A percentile compares a stretch with the other conserved stretches of the same genome.
Evolutionary conservation across 2,888 invertebrate species (phyloP).

Genomic region (Pinctada fucata): DNA sequence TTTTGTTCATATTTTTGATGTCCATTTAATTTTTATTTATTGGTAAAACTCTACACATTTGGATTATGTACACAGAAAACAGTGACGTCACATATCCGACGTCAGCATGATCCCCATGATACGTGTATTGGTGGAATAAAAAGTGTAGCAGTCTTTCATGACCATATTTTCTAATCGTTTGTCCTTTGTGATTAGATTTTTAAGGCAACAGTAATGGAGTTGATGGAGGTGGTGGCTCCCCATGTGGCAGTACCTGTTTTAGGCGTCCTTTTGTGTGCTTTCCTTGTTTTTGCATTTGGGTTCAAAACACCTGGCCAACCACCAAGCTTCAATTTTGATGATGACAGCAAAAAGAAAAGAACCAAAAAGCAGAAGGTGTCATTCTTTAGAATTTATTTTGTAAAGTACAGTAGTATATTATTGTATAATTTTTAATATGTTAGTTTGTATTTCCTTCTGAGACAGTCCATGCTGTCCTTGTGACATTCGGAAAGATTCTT

Average conservation of each 20-base stretch:
- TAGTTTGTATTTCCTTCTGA: not conserved
- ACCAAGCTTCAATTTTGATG: conserved; percentile 70
- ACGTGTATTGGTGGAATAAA: conserved; percentile 44
- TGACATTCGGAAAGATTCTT: not conserved
- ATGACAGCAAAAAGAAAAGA: conserved; percentile 60
- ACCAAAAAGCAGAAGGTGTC: conserved; percentile 62
- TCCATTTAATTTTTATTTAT: too few relatives aligned
- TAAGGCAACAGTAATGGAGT: conserved; percentile 61
- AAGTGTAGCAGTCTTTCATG: conserved; percentile 32
- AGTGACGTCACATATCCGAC: conserved; percentile 69
- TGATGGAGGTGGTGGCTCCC: conserved; percentile 75
- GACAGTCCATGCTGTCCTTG: not conserved
- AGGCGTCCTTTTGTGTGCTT: conserved; percentile 84
- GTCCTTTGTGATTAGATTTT: conserved; percentile 12
- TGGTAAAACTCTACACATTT: too few relatives aligned
- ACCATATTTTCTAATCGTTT: conserved; percentile 60
- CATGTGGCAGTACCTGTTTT: conserved; percentile 81
- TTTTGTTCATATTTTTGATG: too few relatives aligned
- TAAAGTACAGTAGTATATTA: not conserved
- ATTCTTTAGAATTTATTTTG: not conserved
- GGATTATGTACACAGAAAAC: conserved; percentile 36
- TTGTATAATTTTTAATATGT: not conserved
- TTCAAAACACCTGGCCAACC: conserved; percentile 89
- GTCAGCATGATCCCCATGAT: conserved; percentile 65
- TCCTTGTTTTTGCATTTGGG: conserved; percentile 87